These are phyloP conservation scores for Tauraco hartlaubi DNA, from an alignment of 2,797 vertebrate species.

Conservation along the genomic window DNA sequence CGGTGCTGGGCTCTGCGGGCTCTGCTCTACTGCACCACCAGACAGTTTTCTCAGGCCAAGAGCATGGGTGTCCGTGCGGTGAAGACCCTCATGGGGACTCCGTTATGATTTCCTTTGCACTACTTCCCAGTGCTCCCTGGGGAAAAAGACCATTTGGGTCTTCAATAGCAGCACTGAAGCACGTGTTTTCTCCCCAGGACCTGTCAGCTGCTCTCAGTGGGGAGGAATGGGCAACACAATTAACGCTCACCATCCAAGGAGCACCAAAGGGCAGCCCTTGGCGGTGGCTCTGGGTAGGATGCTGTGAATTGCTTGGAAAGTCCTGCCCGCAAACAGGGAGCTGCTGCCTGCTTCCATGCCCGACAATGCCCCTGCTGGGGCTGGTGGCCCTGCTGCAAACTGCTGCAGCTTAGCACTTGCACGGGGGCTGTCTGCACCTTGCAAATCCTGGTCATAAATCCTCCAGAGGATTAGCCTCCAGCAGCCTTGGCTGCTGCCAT, in stretches of 20 bases:
- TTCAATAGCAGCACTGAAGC: neutral
- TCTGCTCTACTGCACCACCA: neutral
- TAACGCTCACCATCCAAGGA: neutral
- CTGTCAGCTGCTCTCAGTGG: neutral
- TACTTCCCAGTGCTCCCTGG: too few species aligned
- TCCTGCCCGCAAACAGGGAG: fast-evolving
- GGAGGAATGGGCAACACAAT: neutral
- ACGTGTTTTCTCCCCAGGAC: fast-evolving
- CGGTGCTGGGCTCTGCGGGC: neutral
- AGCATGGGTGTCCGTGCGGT: neutral
- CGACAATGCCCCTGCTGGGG: neutral
- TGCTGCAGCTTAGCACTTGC: neutral
- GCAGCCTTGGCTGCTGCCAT: neutral
- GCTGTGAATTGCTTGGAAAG: neutral
- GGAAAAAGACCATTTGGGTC: neutral
- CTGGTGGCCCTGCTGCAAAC: neutral
- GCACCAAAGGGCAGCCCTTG: neutral
- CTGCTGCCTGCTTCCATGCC: neutral
- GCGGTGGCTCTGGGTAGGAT: neutral
- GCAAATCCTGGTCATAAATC: neutral
- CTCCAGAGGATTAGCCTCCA: neutral
- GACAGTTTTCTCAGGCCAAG: neutral
- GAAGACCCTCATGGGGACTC: neutral
- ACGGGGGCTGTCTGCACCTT: neutral
- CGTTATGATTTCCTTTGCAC: fast-evolving